Percentiles rank a stretch among this genome's conserved stretches.
phyloP scores from a whole-genome alignment of 1,140 invertebrate genomes.

The Dolichoris vasculosae region DNA sequence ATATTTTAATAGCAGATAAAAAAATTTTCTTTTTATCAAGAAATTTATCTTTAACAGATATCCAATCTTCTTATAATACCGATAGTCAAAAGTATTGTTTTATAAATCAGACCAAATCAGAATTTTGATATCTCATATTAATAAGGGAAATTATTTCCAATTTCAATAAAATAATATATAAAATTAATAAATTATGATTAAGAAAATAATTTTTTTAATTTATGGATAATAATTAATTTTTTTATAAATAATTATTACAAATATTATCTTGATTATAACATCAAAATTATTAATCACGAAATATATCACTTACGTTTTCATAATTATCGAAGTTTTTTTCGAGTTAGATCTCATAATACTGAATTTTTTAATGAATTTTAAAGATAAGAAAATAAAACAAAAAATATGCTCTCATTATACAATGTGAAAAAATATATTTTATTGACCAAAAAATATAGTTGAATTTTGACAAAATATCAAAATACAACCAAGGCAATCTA shows the following conservation, averaged over 20 bases:
- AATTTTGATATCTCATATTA: conserved; percentile 49
- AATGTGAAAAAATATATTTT: conserved; percentile 3
- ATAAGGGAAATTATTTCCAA: conserved; percentile 32
- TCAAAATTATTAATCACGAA: too few species aligned
- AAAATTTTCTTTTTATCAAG: neutral
- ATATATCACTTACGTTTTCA: conserved; percentile 48
- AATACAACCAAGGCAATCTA: neutral
- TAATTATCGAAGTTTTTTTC: conserved; percentile 27
- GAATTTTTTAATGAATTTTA: conserved; percentile 1
- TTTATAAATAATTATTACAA: conserved; percentile 41
- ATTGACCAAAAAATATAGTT: neutral
- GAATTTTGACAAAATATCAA: neutral
- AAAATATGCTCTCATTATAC: conserved; percentile 11
- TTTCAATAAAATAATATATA: neutral
- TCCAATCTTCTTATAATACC: too few species aligned
- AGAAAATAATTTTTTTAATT: conserved; percentile 21
- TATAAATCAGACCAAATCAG: neutral
- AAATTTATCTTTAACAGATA: too few species aligned
- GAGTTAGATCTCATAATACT: conserved; percentile 47
- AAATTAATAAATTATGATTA: conserved; percentile 6
- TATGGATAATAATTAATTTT: conserved; percentile 28
- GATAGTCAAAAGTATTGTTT: neutral
- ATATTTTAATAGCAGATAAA: neutral
- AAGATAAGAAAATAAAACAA: neutral
- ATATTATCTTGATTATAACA: conserved; percentile 30